Percentiles rank a stretch among this genome's conserved stretches.
Conservation (phyloP, 2,888 invertebrate species). For the Melieria picta region DNA sequence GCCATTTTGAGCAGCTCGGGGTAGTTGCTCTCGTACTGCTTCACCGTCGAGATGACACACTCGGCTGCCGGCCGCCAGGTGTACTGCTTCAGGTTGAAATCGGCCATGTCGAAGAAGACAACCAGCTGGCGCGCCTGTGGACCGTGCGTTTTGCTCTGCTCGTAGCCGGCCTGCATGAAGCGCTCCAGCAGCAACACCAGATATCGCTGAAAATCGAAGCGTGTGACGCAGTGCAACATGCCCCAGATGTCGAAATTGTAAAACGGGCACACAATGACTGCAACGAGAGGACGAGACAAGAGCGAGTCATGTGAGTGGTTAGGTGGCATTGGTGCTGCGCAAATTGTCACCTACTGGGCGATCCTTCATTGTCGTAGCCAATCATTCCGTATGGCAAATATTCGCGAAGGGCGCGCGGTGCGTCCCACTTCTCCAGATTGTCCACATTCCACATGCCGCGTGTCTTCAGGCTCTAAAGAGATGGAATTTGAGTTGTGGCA, state of each 20-base stretch:
- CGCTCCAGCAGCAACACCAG: conserved; percentile 75
- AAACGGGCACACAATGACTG: conserved; percentile 84
- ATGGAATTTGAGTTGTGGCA: not conserved
- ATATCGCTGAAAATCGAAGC: conserved; percentile 78
- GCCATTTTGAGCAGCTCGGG: conserved; percentile 90
- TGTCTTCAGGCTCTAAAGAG: conserved; percentile 55
- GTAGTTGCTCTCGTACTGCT: conserved; percentile 91
- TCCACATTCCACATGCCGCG: conserved; percentile 76
- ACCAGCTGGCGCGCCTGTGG: conserved; percentile 74
- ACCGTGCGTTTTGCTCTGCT: conserved; percentile 72
- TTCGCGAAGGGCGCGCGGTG: conserved; percentile 75
- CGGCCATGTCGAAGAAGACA: conserved; percentile 81
- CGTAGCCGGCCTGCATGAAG: conserved; percentile 71
- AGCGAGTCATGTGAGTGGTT: too few species aligned
- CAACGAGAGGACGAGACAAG: conserved; percentile 36
- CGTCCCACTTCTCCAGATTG: conserved; percentile 74
- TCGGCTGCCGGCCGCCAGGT: conserved; percentile 84
- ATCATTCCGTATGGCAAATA: conserved; percentile 82
- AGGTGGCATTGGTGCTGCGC: too few species aligned
- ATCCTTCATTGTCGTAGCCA: conserved; percentile 86
- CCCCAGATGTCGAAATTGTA: conserved; percentile 85
- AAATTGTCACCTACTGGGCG: conserved; percentile 68
- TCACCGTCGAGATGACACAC: conserved; percentile 80
- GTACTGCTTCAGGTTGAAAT: conserved; percentile 80
- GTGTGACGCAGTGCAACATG: conserved; percentile 77